Conservation (phyloP, 2,888 invertebrate species). For the Ctenicera cuprea region DNA sequence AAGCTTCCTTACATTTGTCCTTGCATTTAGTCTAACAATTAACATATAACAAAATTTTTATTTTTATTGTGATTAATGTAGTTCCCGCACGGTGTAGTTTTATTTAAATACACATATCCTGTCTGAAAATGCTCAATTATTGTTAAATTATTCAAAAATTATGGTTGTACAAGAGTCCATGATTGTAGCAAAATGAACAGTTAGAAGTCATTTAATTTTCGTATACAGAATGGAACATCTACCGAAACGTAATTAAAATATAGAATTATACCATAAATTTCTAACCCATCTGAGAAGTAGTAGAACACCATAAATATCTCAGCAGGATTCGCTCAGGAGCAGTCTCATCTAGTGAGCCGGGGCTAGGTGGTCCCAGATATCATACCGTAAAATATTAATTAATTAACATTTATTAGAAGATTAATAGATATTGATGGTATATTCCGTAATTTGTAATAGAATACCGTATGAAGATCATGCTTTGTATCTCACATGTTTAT, state of each 20-base stretch:
- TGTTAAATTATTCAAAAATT: not conserved
- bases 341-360: constrained; percentile 54
- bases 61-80: too few species aligned
- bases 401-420: constrained; percentile 55
- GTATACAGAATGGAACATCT: constrained; percentile 40
- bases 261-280: constrained; percentile 53
- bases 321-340: constrained; percentile 56
- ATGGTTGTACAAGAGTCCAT: not conserved
- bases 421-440: constrained; percentile 47
- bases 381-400: constrained; percentile 56
- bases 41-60: too few species aligned
- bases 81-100: too few species aligned
- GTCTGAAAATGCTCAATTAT: too few species aligned
- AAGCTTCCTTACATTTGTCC: too few species aligned
- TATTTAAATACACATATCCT: too few species aligned
- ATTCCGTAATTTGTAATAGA: constrained; percentile 49
- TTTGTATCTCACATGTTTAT: constrained; percentile 2
- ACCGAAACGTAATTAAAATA: constrained; percentile 50
- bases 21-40: too few species aligned
- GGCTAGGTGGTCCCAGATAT: constrained; percentile 56
- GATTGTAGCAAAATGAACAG: constrained; percentile 35
- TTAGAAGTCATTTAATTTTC: constrained; percentile 39
- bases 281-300: constrained; percentile 52
- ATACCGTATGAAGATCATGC: constrained; percentile 25
- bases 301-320: constrained; percentile 56